Evolutionary conservation across 2,888 invertebrate genomes (phyloP), one percentile per base, ranked within the genome.

Genomic region (Leptinotarsa juncta): DNA sequence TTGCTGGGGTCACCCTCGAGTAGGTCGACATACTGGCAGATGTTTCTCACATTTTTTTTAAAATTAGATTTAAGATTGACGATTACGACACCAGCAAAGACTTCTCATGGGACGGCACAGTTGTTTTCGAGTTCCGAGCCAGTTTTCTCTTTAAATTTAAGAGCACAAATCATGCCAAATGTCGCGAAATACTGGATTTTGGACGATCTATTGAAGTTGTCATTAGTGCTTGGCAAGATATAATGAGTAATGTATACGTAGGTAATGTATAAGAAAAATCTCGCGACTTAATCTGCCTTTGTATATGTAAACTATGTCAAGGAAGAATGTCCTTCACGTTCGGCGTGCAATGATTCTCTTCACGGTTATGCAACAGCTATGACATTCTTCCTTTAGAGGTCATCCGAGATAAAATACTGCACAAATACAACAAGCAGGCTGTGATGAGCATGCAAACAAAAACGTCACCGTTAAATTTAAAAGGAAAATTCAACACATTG

Each of bases 381-480:
- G 84, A 84, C 84, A 85, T 84, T 84, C 84, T 83, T 82, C 80
- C 75, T 77, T 83, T 82, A 80, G 83, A 85, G 85, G 85, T 84
- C 85, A 82, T 76, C 82, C 73, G 79, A 76, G 76, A 60, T 57
- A 75, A 79, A 80, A 62, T 49, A 69, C 57, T 69, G 57, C 69
- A 69, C 53, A 68, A 32, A 32, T 32, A 77, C 74, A 77, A 77
- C 74, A 77, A 80, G 79, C 77, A 81, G 74, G 79, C 80, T 75
- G 78, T 75, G 80, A 78, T 74, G 67, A 71, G 60, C 71, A 77
- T 73, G 74, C 50, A 60, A 69, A 69, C 57, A 72, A 69, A 78
- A 80, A 82, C 80, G 80, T 81, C 81, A 78, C 74, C 75, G 65
- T 72, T 72, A 72, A 77, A 70, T 72, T 72, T 65, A 71, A 60